Evolutionary conservation across 1,140 invertebrate genomes (phyloP), one percentile per base, ranked within the genome.

Genomic region (Listronotus bonariensis): DNA sequence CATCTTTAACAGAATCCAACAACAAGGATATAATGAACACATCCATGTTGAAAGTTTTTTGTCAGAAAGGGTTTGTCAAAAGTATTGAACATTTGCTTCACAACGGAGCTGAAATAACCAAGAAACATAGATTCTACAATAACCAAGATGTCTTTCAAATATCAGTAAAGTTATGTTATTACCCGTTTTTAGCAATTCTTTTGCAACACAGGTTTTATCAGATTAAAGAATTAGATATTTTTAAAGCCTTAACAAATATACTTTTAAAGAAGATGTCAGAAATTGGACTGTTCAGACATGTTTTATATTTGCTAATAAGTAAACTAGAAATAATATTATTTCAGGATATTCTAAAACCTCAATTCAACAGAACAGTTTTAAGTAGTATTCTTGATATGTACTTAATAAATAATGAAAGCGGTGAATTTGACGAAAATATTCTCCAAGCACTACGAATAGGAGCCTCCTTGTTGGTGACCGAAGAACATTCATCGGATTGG

Each of bases 121-220:
- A 51, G 36, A 59, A 31, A 14, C 57, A 40, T 3, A 45, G 36
- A 42, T 60, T 67, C 34, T 65, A 69, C 14, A 32, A 43, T 14
- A 20, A 54, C 18, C 34, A 32, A 0, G 53, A 64, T 34, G 57
- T 65, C 0, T 51, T 65, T 12, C 53, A 68, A 20, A 34, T 64
- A 38, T 57, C 65, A 10, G 58, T 66, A 6, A 66, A 67, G 41
- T 38, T 59, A 11, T 56, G 70, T 32, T 72, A 66, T 54, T 72
- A 68, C 18, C 70, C 70, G 10, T 68, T 70, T 56, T 63, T 72
- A n/a, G 62, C 68, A 1, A 6, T 70, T 3, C 38, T 72, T n/a
- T 45, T 72, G 14, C 36, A 66, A 26, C 64, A 66, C 38, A 17
- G 38, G 9, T 45, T 14, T 11, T 49, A 48, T 32, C 36, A 66